Percentiles rank a stretch among this genome's conserved stretches.
phyloP scores from a whole-genome alignment of 1,140 invertebrate genomes.

The Papilio polyxenes region DNA sequence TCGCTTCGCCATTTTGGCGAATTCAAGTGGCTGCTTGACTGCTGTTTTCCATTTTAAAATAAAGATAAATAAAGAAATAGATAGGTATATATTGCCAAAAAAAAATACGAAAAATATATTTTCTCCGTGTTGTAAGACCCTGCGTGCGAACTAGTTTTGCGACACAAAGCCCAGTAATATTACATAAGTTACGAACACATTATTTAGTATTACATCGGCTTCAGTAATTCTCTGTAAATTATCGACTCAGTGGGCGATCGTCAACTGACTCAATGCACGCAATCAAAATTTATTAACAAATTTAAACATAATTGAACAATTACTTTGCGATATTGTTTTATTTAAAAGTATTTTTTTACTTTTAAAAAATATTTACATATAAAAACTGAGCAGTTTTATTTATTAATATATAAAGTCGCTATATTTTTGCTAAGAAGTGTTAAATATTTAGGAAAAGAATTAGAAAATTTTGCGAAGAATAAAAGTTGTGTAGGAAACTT shows the following conservation, averaged over 20 bases:
- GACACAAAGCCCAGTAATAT: constrained; percentile 19
- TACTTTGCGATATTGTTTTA: not conserved
- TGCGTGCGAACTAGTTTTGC: constrained; percentile 3
- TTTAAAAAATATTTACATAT: too few species aligned
- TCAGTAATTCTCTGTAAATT: constrained; percentile 9
- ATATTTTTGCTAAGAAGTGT: too few species aligned
- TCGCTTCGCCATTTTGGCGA: too few species aligned
- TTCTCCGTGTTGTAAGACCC: not conserved
- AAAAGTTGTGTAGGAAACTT: too few species aligned
- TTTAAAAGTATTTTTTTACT: too few species aligned
- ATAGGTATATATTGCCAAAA: not conserved
- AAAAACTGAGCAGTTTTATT: too few species aligned
- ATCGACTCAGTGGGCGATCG: not conserved
- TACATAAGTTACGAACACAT: constrained; percentile 20
- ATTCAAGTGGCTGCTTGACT: too few species aligned
- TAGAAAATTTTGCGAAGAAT: too few species aligned
- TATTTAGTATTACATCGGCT: constrained; percentile 13
- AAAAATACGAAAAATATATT: not conserved
- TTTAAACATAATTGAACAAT: not conserved
- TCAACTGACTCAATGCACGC: not conserved
- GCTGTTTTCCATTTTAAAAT: too few species aligned
- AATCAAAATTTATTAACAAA: not conserved
- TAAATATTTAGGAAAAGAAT: too few species aligned
- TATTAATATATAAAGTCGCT: too few species aligned
- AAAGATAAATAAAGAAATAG: too few species aligned